A percentile compares a stretch with the other conserved stretches of the same genome.
Conservation (phyloP, 2,888 invertebrate genomes). For the Nemurella pictetii region DNA sequence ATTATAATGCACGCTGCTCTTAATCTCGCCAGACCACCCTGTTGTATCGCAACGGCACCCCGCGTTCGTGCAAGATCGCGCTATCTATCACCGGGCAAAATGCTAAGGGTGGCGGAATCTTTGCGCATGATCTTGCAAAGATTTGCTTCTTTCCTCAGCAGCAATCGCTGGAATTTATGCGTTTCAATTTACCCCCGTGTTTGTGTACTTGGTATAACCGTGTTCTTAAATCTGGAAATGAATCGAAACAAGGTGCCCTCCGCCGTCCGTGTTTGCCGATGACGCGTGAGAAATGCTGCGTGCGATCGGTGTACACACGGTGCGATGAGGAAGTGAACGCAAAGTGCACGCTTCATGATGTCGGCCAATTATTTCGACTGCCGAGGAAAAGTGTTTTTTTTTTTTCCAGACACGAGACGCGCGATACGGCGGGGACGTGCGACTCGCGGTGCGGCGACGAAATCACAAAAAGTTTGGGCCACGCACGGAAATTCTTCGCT, state of each 20-base stretch:
- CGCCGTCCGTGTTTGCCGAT: background rate
- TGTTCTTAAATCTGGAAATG: background rate
- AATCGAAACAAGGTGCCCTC: background rate
- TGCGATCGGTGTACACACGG: background rate
- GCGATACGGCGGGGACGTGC: background rate
- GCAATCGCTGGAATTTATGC: background rate
- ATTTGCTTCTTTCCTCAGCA: background rate
- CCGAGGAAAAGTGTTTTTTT: background rate
- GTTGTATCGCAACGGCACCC: background rate
- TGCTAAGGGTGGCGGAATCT: background rate
- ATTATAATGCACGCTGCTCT: background rate
- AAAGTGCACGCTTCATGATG: background rate
- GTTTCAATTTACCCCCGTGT: constrained; percentile 18
- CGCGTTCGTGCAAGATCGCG: background rate
- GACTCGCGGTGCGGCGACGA: background rate
- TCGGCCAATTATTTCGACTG: background rate
- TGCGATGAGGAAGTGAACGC: background rate
- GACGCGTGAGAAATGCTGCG: background rate
- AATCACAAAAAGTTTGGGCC: background rate
- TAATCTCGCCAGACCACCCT: constrained; percentile 1
- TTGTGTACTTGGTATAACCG: constrained; percentile 10
- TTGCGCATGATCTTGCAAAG: background rate
- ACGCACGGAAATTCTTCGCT: background rate
- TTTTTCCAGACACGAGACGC: background rate
- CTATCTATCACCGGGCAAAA: background rate